These are phyloP conservation scores for Chamaetylas fuelleborni DNA, from an alignment of 2,113 vertebrate genomes.

Conservation along the genomic window DNA sequence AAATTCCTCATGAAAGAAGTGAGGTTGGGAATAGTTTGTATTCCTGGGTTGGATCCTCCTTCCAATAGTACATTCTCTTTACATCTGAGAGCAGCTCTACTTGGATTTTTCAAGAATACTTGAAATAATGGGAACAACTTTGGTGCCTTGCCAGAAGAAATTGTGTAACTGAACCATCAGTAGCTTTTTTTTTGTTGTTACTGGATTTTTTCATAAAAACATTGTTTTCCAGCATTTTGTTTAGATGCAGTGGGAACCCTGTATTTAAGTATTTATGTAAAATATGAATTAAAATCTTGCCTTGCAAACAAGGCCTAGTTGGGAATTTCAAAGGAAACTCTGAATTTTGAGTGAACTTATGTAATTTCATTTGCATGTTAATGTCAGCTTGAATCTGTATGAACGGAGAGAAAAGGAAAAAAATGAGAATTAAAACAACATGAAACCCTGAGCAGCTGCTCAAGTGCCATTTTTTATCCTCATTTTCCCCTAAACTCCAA, in stretches of 20 bases:
- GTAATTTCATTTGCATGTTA: conserved; percentile 5
- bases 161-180: background rate
- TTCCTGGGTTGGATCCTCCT: background rate
- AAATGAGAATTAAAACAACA: background rate
- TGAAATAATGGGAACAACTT: background rate
- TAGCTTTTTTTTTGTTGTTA: background rate
- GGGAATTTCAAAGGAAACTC: conserved; percentile 3
- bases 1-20: background rate
- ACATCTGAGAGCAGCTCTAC: background rate
- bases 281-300: background rate
- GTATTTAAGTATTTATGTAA: background rate
- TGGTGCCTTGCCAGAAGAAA: background rate
- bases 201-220: background rate
- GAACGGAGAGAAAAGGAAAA: background rate
- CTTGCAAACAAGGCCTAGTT: background rate
- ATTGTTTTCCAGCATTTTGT: background rate
- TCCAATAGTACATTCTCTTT: background rate
- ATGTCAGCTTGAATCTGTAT: background rate
- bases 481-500: conserved; percentile 27
- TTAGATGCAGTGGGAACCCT: background rate
- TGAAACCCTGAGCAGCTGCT: background rate
- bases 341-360: background rate
- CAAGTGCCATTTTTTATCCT: background rate
- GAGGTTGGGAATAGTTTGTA: background rate
- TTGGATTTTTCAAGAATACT: background rate